These are phyloP conservation scores for Phalacrocorax aristotelis DNA, from an alignment of 2,113 vertebrate species.

Conservation along the genomic window DNA sequence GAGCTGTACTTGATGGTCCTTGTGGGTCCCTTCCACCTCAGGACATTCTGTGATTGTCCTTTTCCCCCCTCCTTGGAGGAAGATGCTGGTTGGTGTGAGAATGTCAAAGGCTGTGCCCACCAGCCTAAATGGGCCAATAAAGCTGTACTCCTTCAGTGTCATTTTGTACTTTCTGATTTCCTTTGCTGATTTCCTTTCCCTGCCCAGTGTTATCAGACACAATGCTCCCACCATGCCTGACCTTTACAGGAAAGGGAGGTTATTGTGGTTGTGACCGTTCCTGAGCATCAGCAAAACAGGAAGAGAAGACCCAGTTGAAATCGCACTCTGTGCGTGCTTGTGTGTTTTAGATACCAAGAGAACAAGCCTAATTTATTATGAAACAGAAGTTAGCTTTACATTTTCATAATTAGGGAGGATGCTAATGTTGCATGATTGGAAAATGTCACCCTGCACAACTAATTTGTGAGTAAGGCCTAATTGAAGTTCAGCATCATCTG, in stretches of 20 bases:
- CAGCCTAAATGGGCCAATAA: neutral
- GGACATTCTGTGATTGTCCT: neutral
- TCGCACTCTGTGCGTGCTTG: too few relatives aligned
- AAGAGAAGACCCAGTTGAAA: neutral
- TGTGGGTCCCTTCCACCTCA: too few relatives aligned
- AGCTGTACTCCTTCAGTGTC: rapidly evolving
- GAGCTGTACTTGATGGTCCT: too few relatives aligned
- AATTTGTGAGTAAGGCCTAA: slow-evolving; percentile 68
- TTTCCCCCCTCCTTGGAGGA: neutral
- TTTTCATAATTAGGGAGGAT: slow-evolving; percentile 73
- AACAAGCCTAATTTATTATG: slow-evolving; percentile 60
- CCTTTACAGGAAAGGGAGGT: neutral
- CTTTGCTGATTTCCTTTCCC: neutral
- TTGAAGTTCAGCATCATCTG: slow-evolving; percentile 70
- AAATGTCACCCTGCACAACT: slow-evolving; percentile 74
- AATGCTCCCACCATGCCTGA: neutral
- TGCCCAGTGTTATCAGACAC: neutral
- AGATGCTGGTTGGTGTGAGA: neutral
- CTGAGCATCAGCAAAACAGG: neutral
- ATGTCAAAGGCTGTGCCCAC: neutral
- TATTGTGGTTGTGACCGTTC: neutral
- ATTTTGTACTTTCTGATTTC: neutral
- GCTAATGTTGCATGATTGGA: slow-evolving; percentile 75
- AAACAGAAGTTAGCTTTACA: slow-evolving; percentile 64
- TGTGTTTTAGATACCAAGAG: neutral